A percentile compares a stretch with the other conserved stretches of the same genome.
Conservation (phyloP, 35 echinoderm and acorn worm genomes). For the Lytechinus pictus region DNA sequence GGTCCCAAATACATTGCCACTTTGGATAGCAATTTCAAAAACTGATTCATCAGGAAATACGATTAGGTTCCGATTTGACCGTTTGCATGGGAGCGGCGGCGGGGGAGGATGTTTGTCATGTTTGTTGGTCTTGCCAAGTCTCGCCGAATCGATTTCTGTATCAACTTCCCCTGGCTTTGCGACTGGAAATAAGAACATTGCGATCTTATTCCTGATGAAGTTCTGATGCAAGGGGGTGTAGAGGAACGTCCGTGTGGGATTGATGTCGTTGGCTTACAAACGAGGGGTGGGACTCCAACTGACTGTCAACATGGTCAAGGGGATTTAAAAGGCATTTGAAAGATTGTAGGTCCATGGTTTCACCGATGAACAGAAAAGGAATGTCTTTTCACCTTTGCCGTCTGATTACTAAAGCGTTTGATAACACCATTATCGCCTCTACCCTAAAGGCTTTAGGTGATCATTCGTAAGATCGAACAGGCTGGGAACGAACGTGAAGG, state of each 20-base stretch:
- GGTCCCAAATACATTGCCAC: too few relatives aligned
- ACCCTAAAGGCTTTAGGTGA: neutral
- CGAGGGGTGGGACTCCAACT: neutral
- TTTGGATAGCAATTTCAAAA: too few relatives aligned
- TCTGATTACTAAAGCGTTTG: neutral
- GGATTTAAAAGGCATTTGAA: neutral
- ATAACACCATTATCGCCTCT: constrained; percentile 15
- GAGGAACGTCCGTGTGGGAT: neutral
- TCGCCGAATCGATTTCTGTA: neutral
- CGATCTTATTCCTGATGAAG: neutral
- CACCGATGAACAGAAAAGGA: neutral
- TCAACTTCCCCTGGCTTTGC: neutral
- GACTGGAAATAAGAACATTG: neutral
- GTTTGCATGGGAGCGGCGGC: too few relatives aligned
- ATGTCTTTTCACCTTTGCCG: neutral
- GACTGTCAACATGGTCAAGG: neutral
- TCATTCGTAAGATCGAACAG: neutral
- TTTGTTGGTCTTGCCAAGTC: neutral
- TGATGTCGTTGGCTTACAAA: neutral
- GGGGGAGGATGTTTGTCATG: too few relatives aligned
- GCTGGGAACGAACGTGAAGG: too few relatives aligned
- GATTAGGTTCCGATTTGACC: neutral
- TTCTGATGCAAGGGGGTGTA: neutral
- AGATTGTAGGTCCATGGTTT: too few relatives aligned
- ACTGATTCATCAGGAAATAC: neutral